Base-by-base conservation (phyloP, 2,797 vertebrate species). In the Anas bernieri region DNA sequence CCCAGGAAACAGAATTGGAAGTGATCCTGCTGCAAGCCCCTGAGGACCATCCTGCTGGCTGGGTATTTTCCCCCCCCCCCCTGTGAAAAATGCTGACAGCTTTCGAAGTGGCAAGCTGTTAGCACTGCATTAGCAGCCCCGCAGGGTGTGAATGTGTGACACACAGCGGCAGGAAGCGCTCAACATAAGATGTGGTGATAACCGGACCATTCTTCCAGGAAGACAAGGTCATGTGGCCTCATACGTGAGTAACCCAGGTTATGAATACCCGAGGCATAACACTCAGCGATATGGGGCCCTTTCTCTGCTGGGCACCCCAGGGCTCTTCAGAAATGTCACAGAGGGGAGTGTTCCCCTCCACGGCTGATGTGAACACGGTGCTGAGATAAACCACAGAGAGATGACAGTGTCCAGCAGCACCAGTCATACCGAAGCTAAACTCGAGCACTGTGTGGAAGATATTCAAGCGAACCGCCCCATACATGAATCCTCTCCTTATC, bases 131-230 rank as follows among this genome's bases (percentile, higher is more conserved):
- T 88, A 7, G 1, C 75, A 90, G 72, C 83, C 93, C 50, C 9
- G 1, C 59, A 78, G 92, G 88, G 95, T 73, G 94, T 92, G 93
- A 97, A 94, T 91, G 78, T 92, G 91, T 95, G 90, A 96, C 94
- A 91, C 75, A 6, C 72, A 7, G 84, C 0, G 28, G 94, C 96
- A 97, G 96, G 96, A 97, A 96, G 95, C 1, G 50, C 88, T 97
- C 69, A 18, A 5, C 59, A 13, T 87, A 92, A 94, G 96, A 96
- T 97, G 54, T 93, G 88, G 33, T 0, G 81, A 93, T 96, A 96
- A 94, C 81, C 3, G 69, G 95, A 93, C 93, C 66, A 93, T 94
- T 90, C 83, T 96, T 94, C 94, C 92, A 95, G 94, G 96, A 97
- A 97, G 70, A 41, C 9, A 25, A 76, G 63, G 69, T 79, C 92